Base-by-base conservation (phyloP, 2,888 invertebrate genomes). In the Phyllotreta cruciferae region DNA sequence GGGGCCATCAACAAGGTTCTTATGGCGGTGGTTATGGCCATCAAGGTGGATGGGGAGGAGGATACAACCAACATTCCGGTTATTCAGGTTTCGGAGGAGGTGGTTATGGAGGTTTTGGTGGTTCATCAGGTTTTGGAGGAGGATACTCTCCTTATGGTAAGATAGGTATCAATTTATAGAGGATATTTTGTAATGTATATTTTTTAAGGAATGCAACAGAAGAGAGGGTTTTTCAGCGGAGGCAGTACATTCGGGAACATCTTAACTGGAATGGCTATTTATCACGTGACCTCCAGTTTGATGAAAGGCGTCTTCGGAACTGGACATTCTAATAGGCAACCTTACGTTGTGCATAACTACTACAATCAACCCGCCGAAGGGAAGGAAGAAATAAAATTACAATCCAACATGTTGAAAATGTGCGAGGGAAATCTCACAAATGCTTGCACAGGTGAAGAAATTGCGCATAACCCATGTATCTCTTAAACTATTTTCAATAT, bases 291-390 rank as follows among this genome's bases (percentile, higher is more conserved):
- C 8, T 73, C 71, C 3, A 73, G 66, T 56, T 60, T 71, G 14
- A 66, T 68, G 9, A 64, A 66, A 10, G 62, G 67, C 6, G 35
- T 67, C 35, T 61, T 67, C 50, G 66, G 69, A 39, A 56, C 42
- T 6, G 37, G 47, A 8, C 60, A 56, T 45, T 41, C 63, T 47
- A n/a, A n/a, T n/a, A 69, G 62, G 39, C 65, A 70, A 50, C 74
- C 75, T 3, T 77, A 79, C 70, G 71, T 74, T 11, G 78, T 80
- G 1, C 77, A 79, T 62, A 78, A 80, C 65, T 75, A 78, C 58
- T 77, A 80, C 67, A 79, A 79, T 60, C 73, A 74, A 62, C 78
- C 77, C 0, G 70, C 76, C 36, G 69, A 72, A 42, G 71, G 71
- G 3, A 71, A 74, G 9, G 73, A 77, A 60, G 76, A 79, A 64